Evolutionary conservation across 2,113 vertebrate species (phyloP).

Genomic region (Albula glossodonta): DNA sequence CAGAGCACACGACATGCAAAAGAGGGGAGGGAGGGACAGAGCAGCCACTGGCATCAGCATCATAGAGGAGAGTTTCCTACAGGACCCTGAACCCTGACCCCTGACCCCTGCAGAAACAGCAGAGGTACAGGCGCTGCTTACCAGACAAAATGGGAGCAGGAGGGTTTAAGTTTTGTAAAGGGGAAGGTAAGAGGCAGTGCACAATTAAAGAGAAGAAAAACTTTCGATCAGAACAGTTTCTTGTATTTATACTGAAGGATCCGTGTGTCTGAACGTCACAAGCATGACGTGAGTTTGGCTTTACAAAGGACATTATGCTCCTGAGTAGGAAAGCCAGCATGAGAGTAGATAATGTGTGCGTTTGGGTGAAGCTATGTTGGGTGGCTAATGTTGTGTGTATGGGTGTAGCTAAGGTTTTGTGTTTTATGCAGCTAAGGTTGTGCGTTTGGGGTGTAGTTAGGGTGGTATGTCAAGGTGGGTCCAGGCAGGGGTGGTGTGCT

Average conservation of each 20-base stretch:
- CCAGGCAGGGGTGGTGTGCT: no score
- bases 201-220: no score
- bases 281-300: no score
- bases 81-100: slow-evolving; percentile 46
- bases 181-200: no score
- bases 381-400: not conserved
- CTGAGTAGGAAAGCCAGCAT: no score
- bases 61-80: slow-evolving; percentile 85
- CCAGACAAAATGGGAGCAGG: slow-evolving; percentile 40
- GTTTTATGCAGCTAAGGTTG: not conserved
- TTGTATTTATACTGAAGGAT: no score
- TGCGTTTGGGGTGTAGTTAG: not conserved
- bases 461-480: not conserved
- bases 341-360: slow-evolving; percentile 25
- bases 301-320: no score
- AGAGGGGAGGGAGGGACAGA: slow-evolving; percentile 63
- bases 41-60: slow-evolving; percentile 99
- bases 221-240: no score
- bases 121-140: slow-evolving; percentile 27
- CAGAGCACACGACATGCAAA: slow-evolving; percentile 51
- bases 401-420: not conserved
- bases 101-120: slow-evolving; percentile 19
- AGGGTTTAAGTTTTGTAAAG: slow-evolving; percentile 8
- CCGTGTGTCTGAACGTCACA: no score
- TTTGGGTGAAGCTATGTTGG: no score